Conservation (phyloP, 2,888 invertebrate species). For the Unio delphinus region DNA sequence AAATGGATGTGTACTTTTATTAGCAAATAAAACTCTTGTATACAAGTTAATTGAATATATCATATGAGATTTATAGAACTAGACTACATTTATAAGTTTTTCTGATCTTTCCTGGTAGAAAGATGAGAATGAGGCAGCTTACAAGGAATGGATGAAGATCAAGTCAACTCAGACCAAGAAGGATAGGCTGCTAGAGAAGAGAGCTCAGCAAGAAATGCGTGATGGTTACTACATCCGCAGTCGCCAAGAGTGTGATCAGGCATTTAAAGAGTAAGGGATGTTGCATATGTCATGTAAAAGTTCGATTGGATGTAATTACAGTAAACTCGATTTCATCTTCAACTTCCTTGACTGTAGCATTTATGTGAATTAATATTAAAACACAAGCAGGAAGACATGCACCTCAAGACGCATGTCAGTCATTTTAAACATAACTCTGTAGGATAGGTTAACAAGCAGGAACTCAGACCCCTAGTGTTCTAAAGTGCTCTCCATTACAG, state of each 20-base stretch:
- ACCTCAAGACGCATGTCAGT: too few species aligned
- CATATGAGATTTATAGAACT: not conserved
- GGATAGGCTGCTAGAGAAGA: conserved; percentile 54
- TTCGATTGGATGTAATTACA: too few species aligned
- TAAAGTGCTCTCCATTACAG: too few species aligned
- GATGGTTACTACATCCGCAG: conserved; percentile 55
- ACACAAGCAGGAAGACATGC: too few species aligned
- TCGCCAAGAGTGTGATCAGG: conserved; percentile 61
- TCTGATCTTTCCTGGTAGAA: conserved; percentile 32
- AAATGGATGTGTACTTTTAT: too few species aligned
- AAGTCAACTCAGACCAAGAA: conserved; percentile 58
- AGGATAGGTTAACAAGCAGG: too few species aligned
- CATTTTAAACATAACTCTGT: too few species aligned
- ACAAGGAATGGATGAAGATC: conserved; percentile 57
- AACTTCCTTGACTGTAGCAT: too few species aligned
- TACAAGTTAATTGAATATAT: not conserved
- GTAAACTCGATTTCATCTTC: too few species aligned
- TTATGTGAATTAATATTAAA: too few species aligned
- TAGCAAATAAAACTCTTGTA: not conserved
- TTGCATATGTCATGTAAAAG: too few species aligned
- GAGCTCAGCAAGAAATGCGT: conserved; percentile 55
- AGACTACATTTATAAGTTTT: not conserved
- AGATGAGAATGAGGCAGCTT: conserved; percentile 51
- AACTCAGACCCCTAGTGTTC: too few species aligned
- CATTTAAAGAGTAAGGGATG: conserved; percentile 60